These are phyloP conservation scores for Alauda arvensis DNA, from an alignment of 2,797 vertebrate species.

Conservation along the genomic window DNA sequence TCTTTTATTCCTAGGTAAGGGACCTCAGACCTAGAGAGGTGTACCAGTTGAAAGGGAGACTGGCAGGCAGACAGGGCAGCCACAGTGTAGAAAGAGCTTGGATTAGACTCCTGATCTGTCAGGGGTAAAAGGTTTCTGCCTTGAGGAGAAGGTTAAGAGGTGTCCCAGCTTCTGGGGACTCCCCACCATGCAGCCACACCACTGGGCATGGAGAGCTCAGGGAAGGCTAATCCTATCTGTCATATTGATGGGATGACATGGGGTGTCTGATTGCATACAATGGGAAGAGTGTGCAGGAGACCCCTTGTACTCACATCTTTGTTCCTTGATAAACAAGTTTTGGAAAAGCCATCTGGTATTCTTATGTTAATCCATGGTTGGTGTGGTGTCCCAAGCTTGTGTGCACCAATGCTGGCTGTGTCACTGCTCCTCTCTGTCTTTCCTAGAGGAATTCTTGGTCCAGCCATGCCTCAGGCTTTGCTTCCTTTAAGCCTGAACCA, in stretches of 20 bases:
- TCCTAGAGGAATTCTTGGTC: neutral
- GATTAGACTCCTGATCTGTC: neutral
- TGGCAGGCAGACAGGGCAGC: neutral
- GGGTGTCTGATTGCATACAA: neutral
- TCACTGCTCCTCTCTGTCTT: neutral
- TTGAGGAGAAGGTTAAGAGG: neutral
- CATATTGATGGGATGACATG: rapidly evolving
- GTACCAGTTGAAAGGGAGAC: neutral
- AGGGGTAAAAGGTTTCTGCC: neutral
- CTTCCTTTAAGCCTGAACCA: neutral
- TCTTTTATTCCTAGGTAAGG: neutral
- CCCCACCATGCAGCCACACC: neutral
- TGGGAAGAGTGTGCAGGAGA: neutral
- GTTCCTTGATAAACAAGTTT: neutral
- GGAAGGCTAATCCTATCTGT: neutral
- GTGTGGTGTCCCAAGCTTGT: neutral
- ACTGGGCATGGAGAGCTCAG: rapidly evolving
- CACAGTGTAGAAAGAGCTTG: neutral
- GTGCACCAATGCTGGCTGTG: neutral
- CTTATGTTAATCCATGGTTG: neutral
- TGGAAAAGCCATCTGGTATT: neutral
- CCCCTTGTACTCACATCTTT: neutral
- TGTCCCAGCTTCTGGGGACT: neutral
- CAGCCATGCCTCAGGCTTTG: neutral
- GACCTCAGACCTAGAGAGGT: neutral